Evolutionary conservation across 2,797 vertebrate genomes (phyloP), one percentile per base, ranked within the genome.

Genomic region (Odontamblyopus lacepedii): DNA sequence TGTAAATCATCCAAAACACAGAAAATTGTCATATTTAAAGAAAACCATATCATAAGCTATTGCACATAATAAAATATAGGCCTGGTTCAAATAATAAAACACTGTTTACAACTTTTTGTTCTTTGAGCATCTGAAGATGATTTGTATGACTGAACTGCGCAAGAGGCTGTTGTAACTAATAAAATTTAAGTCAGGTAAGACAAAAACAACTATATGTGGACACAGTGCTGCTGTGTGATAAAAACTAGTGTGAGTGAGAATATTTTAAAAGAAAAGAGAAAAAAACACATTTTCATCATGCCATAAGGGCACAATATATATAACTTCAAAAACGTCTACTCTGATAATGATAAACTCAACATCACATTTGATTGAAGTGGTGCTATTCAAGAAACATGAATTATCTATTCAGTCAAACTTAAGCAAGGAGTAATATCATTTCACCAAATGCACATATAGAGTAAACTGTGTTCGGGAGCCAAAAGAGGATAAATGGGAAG

Each of bases 361-460:
- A 32, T 38, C 12, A 26, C 12, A 64, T 26, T 13, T 64, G 38
- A 44, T 19, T 63, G 18, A 63, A 35, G 18, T 64, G 19, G 19
- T 26, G n/a, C 23, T 23, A 26, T 44, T 23, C 63, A 65, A 48
- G 38, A 6, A 64, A 50, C 26, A 66, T 16, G 23, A 50, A 32
- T 32, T 9, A 30, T 19, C 8, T 15, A 88, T 90, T 90, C 87
- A 83, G 77, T 79, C 78, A 81, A 66, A 85, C 76, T 88, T 89
- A 87, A 84, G 85, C 78, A 81, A 78, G 81, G 67, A 85, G 77
- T 89, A 90, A 85, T 84, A 85, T 82, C 4, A 26, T 91, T 90
- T 81, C 85, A 70, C 74, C 65, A 67, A 78, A 55, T 53, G 55
- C 78, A 55, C 2, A 78, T 82, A 83, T 73, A 76, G 76, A 85